Base-by-base conservation (phyloP, 2,797 vertebrate species). In the Chaenodraco wilsoni region DNA sequence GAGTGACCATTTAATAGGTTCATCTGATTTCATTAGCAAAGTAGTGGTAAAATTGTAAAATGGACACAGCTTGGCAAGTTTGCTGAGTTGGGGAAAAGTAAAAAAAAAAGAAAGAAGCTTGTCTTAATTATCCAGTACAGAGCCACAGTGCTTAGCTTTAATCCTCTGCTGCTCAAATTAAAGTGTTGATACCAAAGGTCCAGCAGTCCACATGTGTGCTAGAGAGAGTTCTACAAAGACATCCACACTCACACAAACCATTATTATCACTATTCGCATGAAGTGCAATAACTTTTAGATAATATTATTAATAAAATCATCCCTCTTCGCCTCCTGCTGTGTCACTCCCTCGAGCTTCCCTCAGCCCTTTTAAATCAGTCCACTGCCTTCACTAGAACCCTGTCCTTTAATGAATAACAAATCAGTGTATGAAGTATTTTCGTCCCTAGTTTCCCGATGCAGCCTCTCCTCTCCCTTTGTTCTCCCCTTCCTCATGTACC, bases 21-120 rank as follows among this genome's bases (percentile, higher is more conserved):
- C 95, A 95, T 93, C 90, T 93, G 95, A 95, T 95, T 96, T 96
- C 94, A 96, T 96, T 96, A 95, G 94, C 89, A 88, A 88, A 96
- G 95, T 94, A 95, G 95, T 94, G 90, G 92, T 74, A 48, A 65
- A 49, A 33, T 43, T 31, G 72, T 61, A 58, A 66, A 59, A 66
- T 46, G 50, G 84, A 72, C 60, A 46, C 17, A 77, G 74, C 76
- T 85, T 90, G 84, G 86, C 85, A 88, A 85, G 78, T 83, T 81
- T 91, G 77, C 74, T 84, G 83, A 91, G 81, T 79, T 84, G 48
- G 66, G 50, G 57, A 55, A 64, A 83, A 91, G 68, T 50, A 66
- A 72, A 46, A 59, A 76, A 81, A 69, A 70, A 68, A 72, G 41
- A 59, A 76, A 81, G 67, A 70, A 68, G 46, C 80, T 78, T 80